Base-by-base conservation (phyloP, 2,797 vertebrate species). In the Acrossocheilus fasciatus region DNA sequence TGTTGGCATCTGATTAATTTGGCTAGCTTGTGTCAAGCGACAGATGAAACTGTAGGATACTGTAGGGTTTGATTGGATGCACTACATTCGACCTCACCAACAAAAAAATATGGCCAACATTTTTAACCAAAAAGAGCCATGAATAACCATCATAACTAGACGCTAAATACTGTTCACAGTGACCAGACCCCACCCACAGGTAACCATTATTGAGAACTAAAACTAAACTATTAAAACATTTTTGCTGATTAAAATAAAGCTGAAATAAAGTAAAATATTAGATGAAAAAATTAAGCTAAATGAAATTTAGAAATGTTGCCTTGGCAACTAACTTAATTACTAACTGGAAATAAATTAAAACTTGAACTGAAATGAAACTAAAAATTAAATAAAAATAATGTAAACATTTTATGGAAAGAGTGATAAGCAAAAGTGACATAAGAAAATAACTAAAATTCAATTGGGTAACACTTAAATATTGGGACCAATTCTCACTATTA, bases 1-100 rank as follows among this genome's bases (percentile, higher is more conserved):
- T 57, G 52, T 23, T 77, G 75, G 75, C 30, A 8, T 8, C 50
- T 57, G 23, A 6, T 2, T 54, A 39, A 57, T 77, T 77, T 57
- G 75, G 34, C 75, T 57, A 57, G 52, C 74, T 15, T 77, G 75
- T 39, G 14, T 3, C 14, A 77, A 57, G 54, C 15, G 20, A 57
- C 75, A 77, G 75, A 77, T 57, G 34, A 77, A 23, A 57, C 75
- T 77, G 18, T 57, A 23, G 34, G 50, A 76, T 23, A 76, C 18
- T 36, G 43, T 74, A 74, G 45, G 9, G 73, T 34, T 75, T 75
- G 45, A 52, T 39, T 36, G 50, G 74, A 57, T 57, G 75, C 75
- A 57, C 75, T 4, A 57, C 4, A 7, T 57, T 77, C 36, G 50
- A 77, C 50, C 50, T 39, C 50, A 39, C 74, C 30, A 54, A 76